Conservation (phyloP, 2,113 vertebrate genomes). For the Euleptes europaea region DNA sequence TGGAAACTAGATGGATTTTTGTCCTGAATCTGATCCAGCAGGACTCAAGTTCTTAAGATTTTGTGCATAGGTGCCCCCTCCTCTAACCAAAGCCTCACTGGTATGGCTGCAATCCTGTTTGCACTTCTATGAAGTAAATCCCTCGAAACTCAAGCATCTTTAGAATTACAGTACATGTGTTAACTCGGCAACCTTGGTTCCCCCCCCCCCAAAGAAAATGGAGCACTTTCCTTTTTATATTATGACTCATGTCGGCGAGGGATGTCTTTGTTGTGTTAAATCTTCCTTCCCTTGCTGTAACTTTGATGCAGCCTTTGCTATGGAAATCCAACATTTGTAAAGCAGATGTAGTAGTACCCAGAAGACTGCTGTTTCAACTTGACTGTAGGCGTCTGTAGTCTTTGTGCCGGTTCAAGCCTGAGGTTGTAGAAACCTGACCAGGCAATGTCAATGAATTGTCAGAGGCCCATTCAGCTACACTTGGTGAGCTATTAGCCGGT, state of each 20-base stretch:
- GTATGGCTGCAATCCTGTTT: neutral
- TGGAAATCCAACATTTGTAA: neutral
- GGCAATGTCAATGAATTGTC: neutral
- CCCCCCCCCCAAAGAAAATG: neutral
- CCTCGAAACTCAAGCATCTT: neutral
- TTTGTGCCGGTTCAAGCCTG: neutral
- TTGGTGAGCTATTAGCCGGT: neutral
- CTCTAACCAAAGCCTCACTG: neutral
- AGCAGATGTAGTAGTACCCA: neutral
- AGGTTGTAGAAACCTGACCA: neutral
- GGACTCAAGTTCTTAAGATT: no score
- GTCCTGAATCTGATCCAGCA: no score
- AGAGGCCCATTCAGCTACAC: conserved; percentile 6
- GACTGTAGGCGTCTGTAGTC: neutral
- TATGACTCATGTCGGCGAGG: conserved; percentile 17
- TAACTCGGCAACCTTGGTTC: neutral
- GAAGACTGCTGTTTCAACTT: neutral
- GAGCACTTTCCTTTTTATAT: accelerated
- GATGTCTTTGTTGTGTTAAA: conserved; percentile 4
- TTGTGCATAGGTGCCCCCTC: neutral
- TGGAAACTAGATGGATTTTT: no score
- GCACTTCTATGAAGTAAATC: neutral
- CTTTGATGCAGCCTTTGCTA: neutral
- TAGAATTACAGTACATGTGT: neutral
- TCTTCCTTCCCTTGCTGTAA: neutral